phyloP scores from a whole-genome alignment of 1,140 invertebrate species.

The Lepidostoma basale region DNA sequence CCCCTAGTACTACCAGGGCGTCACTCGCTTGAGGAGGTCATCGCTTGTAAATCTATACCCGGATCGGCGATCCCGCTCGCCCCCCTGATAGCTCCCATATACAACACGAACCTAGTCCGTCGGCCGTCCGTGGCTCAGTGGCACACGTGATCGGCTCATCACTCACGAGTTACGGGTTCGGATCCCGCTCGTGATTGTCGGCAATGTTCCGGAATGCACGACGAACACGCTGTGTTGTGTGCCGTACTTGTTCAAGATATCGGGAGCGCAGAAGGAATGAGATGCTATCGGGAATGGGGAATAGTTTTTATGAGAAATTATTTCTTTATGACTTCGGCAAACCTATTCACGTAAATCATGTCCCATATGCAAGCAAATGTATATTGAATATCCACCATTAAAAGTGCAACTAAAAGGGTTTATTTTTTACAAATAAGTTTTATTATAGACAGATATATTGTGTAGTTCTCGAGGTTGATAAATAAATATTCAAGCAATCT shows the following conservation, averaged over 20 bases:
- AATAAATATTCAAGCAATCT: not conserved
- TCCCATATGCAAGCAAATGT: no score
- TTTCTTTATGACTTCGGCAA: no score
- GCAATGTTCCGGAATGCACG: conserved; percentile 18
- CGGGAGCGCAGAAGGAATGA: conserved; percentile 6
- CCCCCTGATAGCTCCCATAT: conserved; percentile 1
- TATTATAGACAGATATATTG: no score
- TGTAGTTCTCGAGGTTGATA: no score
- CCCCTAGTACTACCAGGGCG: conserved; percentile 12
- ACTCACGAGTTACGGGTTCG: conserved; percentile 25
- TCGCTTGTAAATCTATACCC: conserved; percentile 11
- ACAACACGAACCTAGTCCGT: not conserved
- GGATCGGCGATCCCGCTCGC: not conserved
- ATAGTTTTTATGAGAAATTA: conserved; percentile 10
- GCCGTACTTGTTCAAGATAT: conserved; percentile 12
- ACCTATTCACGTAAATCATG: no score
- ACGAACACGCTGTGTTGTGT: not conserved
- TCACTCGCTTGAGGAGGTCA: conserved; percentile 7
- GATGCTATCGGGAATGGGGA: not conserved
- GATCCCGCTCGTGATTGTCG: conserved; percentile 14
- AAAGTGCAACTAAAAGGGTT: no score
- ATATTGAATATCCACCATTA: no score
- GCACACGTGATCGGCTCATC: conserved; percentile 30
- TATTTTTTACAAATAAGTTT: no score
- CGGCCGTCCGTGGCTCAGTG: conserved; percentile 7